Evolutionary conservation across 2,797 vertebrate genomes (phyloP).

Genomic region (Perdix hodgsoniae): DNA sequence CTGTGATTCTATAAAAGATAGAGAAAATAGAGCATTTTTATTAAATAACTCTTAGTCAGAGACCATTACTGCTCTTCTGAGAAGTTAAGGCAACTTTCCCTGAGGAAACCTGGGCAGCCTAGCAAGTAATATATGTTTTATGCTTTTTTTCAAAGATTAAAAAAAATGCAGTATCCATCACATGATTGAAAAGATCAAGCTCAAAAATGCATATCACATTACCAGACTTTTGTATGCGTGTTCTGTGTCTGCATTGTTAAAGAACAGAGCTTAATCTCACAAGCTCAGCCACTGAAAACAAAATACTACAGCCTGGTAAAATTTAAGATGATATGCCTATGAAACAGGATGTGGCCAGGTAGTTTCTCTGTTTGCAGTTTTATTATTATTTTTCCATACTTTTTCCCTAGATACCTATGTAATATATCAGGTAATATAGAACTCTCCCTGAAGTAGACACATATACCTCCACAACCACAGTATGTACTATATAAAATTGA

Average conservation of each 20-base stretch:
- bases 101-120: not conserved
- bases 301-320: not conserved
- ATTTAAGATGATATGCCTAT: not conserved
- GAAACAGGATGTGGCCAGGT: not conserved
- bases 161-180: not conserved
- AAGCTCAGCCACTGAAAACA: not conserved
- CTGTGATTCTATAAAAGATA: not conserved
- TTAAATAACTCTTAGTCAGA: not conserved
- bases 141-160: not conserved
- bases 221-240: not conserved
- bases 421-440: not conserved
- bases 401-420: not conserved
- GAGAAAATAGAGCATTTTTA: rapidly evolving
- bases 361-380: not conserved
- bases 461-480: not conserved
- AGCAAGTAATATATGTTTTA: not conserved
- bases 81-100: not conserved
- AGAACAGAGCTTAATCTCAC: not conserved
- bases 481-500: not conserved
- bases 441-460: not conserved
- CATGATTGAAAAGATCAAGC: not conserved
- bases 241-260: not conserved
- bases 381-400: not conserved
- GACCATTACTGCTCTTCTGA: not conserved
- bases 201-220: not conserved